Base-by-base conservation (phyloP, 2,797 vertebrate species). In the Pagetopsis macropterus region DNA sequence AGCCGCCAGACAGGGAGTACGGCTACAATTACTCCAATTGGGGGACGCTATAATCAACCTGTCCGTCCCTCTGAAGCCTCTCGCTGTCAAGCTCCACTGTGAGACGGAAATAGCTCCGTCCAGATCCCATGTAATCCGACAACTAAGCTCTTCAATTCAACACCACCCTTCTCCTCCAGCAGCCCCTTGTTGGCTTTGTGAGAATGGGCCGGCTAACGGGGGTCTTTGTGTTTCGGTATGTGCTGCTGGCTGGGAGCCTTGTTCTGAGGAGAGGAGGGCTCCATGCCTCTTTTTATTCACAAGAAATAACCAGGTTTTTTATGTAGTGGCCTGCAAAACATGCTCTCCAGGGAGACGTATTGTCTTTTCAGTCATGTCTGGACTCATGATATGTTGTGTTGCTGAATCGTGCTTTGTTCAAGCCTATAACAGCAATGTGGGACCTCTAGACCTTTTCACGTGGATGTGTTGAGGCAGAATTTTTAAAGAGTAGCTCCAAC, bases 191-290 rank as follows among this genome's bases (percentile, higher is more conserved):
- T 3, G 52, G 70, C 69, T 82, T 85, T 84, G 80, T 84, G 71
- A 63, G 75, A 88, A 81, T 76, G 69, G 61, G 60, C 46, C 3
- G 66, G 52, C 45, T 81, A 70, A 81, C 79, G 71, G 78, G 70
- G 73, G 68, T 82, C 84, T 88, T 90, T 90, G 83, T 91, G 77
- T 63, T 65, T 21, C 23, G 80, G 83, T 89, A 89, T 90, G 87
- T 74, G 87, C n/a, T 52, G 41, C 76, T 91, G 88, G 87, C 88
- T 46, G 40, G 49, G 27, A 52, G 72, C 73, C 69, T 17, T 19
- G 49, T 48, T 27, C 54, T 51, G 62, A 71, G n/a, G 23, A n/a
- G 31, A 31, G 43, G 21, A 33, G 60, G 54, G 43, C 48, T 50
- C 51, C 3, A 12, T 7, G 15, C 44, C 64, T 37, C 27, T 27